Conservation (phyloP, 2,797 vertebrate species). For the Bothrops alternatus region DNA sequence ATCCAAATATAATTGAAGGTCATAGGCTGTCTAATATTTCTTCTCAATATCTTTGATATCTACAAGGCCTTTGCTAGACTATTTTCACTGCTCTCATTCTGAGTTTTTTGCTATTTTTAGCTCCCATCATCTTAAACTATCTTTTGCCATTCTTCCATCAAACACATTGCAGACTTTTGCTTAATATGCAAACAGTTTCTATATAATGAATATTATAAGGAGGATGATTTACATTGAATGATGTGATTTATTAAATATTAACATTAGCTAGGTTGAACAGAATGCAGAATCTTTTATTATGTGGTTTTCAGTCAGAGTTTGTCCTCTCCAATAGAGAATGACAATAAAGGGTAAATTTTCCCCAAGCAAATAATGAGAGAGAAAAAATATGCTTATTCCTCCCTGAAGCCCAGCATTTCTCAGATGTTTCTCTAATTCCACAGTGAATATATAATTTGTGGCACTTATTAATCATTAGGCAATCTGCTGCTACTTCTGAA, state of each 20-base stretch:
- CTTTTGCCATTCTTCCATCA: not conserved
- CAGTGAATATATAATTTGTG: not conserved
- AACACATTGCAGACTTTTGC: not conserved
- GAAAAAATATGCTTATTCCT: not conserved
- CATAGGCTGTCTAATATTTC: not conserved
- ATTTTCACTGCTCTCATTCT: not conserved
- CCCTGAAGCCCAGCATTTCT: not conserved
- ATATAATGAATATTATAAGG: not conserved
- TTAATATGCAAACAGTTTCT: not conserved
- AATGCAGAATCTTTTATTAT: not conserved
- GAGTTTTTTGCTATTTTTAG: not conserved
- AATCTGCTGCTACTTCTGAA: conserved; percentile 25
- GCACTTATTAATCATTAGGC: conserved; percentile 11
- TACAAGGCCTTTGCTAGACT: not conserved
- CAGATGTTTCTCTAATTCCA: conserved; percentile 21
- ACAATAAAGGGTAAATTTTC: not conserved
- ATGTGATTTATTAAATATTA: not conserved
- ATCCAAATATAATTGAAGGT: not conserved
- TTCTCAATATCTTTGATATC: not conserved
- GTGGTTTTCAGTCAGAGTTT: not conserved
- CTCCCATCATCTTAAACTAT: not conserved
- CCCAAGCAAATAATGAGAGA: not conserved
- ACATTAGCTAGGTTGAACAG: not conserved
- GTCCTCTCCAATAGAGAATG: not conserved
- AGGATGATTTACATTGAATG: not conserved